Evolutionary conservation across 2,797 vertebrate species (phyloP), one percentile per base, ranked within the genome.

Genomic region (Enteromius viviparus): DNA sequence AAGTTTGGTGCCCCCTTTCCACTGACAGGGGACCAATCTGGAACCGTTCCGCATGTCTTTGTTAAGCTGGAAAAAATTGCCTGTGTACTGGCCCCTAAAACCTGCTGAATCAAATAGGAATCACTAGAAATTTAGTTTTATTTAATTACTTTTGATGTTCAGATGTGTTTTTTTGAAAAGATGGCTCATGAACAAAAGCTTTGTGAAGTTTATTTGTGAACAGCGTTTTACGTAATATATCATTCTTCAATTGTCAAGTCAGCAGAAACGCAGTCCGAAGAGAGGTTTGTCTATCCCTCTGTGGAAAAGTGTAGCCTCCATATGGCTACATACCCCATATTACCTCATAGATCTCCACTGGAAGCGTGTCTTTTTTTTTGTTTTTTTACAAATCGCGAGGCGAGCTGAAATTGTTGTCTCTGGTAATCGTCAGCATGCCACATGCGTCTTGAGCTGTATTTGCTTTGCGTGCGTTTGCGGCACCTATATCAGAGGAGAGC

Each of bases 391-490:
- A 58, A 68, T 65, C 32, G 21, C 3, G 2, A 37, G 21, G 51
- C 4, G 1, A 70, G 42, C 32, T 5, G 14, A 79, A 68, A 66
- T 53, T 17, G 26, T 79, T 58, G 64, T 77, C 29, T 49, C 14
- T 69, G 23, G 15, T 23, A 53, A 51, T 49, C 5, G 53, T 32
- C 79, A 34, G 29, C 65, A 40, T 64, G 79, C 19, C 26, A 62
- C 26, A 3, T 26, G 72, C 72, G 53, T 14, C 84, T 85, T 88
- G 78, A 82, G 70, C 79, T 80, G 32, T 79, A 74, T 77, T 87
- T 87, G 87, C 74, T 91, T 82, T 81, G 53, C 29, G 7, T 72
- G 60, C 53, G 42, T 68, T 53, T 78, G 37, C 9, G 19, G 69
- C 80, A 66, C 74, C 74, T 77, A 70, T 53, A 77, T 66, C 72